phyloP scores from a whole-genome alignment of 2,113 vertebrate species.

The Callaeas wilsoni region DNA sequence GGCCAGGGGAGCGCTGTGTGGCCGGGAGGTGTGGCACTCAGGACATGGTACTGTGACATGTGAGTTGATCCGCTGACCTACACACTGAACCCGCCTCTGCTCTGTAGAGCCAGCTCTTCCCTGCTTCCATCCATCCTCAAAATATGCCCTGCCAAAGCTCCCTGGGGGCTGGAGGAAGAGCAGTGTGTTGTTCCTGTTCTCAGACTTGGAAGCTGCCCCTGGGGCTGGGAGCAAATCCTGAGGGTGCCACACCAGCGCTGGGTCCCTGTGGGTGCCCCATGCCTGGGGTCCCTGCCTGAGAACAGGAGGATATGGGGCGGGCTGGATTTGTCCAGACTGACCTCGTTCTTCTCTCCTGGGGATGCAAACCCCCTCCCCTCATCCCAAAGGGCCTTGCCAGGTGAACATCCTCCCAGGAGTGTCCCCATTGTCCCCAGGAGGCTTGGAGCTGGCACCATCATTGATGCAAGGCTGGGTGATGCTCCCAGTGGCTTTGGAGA shows the following conservation, averaged over 20 bases:
- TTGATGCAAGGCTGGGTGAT: neutral
- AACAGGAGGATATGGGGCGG: neutral
- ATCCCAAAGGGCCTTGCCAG: neutral
- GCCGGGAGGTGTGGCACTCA: neutral
- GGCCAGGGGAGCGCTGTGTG: neutral
- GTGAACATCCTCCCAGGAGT: neutral
- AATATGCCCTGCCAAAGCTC: neutral
- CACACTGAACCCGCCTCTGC: rapidly evolving
- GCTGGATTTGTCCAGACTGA: neutral
- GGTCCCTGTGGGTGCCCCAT: neutral
- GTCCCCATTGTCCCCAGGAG: neutral
- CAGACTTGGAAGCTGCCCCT: neutral
- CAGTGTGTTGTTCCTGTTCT: neutral
- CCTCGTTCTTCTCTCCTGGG: neutral
- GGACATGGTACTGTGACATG: neutral
- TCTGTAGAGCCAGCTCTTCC: neutral
- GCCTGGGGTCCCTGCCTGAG: neutral
- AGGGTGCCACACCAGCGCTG: neutral
- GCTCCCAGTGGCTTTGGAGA: neutral
- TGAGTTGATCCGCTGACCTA: rapidly evolving
- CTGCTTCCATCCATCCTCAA: neutral
- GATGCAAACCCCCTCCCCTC: neutral
- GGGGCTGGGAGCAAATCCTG: neutral
- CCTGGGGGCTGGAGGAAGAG: neutral
- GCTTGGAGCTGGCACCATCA: neutral